Conservation (phyloP, 2,113 vertebrate genomes). For the Australoheros scitulus region DNA sequence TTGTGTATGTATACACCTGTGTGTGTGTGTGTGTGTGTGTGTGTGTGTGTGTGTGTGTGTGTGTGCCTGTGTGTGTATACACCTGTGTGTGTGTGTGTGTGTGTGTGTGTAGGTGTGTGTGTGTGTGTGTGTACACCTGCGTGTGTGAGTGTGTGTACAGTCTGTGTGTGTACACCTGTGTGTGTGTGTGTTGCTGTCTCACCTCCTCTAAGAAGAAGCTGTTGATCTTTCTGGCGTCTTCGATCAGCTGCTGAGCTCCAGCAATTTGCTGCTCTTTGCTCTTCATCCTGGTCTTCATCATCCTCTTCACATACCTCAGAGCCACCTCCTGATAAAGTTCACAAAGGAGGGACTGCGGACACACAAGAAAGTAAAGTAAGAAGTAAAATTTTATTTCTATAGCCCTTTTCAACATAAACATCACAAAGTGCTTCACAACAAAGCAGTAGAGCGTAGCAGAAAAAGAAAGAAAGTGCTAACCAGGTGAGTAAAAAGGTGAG, state of each 20-base stretch:
- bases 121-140: not conserved
- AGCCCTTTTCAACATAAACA: too few relatives aligned
- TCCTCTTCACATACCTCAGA: slow-evolving; percentile 81
- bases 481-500: too few relatives aligned
- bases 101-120: too few relatives aligned
- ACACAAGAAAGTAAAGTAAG: not conserved
- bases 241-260: slow-evolving; percentile 74
- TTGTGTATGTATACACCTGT: too few relatives aligned
- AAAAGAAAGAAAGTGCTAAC: too few relatives aligned
- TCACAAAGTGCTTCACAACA: too few relatives aligned
- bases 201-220: slow-evolving; percentile 82
- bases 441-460: too few relatives aligned
- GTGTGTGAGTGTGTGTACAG: too few relatives aligned
- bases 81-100: too few relatives aligned
- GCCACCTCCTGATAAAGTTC: slow-evolving; percentile 75
- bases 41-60: not conserved
- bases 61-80: too few relatives aligned
- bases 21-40: too few relatives aligned
- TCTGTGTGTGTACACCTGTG: not conserved
- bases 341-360: slow-evolving; percentile 75
- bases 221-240: slow-evolving; percentile 72
- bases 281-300: slow-evolving; percentile 82
- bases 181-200: slow-evolving; percentile 31
- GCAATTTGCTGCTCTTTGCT: slow-evolving; percentile 78
- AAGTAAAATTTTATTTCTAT: too few relatives aligned